Conservation (phyloP, 2,113 vertebrate genomes). For the Mobula hypostoma region DNA sequence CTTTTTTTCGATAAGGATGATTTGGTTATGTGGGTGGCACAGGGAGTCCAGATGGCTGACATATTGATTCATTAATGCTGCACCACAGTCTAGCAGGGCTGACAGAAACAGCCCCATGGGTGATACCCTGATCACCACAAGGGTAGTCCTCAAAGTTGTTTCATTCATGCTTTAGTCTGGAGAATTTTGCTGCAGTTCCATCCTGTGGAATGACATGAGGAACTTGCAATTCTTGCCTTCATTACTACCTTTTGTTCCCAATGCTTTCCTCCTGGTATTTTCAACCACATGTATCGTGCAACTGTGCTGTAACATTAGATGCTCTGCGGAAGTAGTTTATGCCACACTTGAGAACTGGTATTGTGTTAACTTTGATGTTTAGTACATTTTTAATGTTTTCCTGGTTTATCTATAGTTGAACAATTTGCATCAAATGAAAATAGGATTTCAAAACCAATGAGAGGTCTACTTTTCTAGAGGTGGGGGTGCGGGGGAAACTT, state of each 20-base stretch:
- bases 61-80: not conserved
- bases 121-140: not conserved
- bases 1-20: too few species aligned
- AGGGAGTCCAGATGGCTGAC: not conserved
- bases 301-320: not conserved
- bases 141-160: too few species aligned
- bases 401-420: not conserved
- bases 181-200: slow-evolving; percentile 9
- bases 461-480: not conserved
- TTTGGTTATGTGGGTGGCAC: not conserved
- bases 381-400: not conserved
- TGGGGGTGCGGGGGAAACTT: not conserved
- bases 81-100: not conserved
- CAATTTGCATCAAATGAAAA: not conserved
- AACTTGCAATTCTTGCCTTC: not conserved
- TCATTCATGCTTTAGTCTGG: not conserved
- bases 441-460: not conserved
- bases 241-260: not conserved
- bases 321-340: not conserved
- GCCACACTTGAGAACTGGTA: not conserved
- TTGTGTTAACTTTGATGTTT: not conserved
- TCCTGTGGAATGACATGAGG: slow-evolving; percentile 13
- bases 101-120: not conserved
- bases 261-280: not conserved
- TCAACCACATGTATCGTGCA: not conserved